Evolutionary conservation across 2,797 vertebrate genomes (phyloP), one percentile per base, ranked within the genome.

Genomic region (Alcedo quadribrachys): DNA sequence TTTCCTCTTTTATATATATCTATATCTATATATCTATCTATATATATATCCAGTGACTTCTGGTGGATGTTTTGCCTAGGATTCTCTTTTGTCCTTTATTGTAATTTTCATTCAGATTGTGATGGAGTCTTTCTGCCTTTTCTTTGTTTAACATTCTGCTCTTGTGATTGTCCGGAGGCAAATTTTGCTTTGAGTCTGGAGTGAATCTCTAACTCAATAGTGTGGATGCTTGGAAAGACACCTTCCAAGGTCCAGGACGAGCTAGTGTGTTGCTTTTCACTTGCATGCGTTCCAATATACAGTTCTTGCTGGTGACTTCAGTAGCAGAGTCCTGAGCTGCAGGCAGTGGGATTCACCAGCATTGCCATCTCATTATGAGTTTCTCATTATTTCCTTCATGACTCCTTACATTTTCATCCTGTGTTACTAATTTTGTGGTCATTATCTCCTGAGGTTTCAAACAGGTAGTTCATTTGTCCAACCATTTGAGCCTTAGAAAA

Each of bases 221-320:
- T 22, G 15, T 32, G 32, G 15, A 5, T 76, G 25, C 27, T 37
- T 30, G 46, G 27, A 45, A 17, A 76, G 67, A 28, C 1, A 4
- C 22, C 28, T 69, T 61, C 51, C 22, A 0, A 3, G 43, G 25
- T 27, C 33, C 42, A 5, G 40, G 54, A 32, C 20, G 53, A 65
- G 16, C 0, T 9, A 22, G 6, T 7, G 24, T 21, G 42, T 40
- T 2, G 3, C 5, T 73, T 87, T 65, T 87, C 40, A 25, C 8
- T 33, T 1, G 4, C 61, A 33, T 9, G 17, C 2, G 4, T 35
- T 27, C 42, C 42, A 35, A 2, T 45, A 33, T 8, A 8, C 1
- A 3, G 5, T 5, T 54, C 11, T 22, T 75, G 58, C 19, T 50
- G 28, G 40, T n/a, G 22, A 15, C 13, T 62, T 70, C 22, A 4